Conservation (phyloP, 2,888 invertebrate genomes). For the Notodonta dromedarius region DNA sequence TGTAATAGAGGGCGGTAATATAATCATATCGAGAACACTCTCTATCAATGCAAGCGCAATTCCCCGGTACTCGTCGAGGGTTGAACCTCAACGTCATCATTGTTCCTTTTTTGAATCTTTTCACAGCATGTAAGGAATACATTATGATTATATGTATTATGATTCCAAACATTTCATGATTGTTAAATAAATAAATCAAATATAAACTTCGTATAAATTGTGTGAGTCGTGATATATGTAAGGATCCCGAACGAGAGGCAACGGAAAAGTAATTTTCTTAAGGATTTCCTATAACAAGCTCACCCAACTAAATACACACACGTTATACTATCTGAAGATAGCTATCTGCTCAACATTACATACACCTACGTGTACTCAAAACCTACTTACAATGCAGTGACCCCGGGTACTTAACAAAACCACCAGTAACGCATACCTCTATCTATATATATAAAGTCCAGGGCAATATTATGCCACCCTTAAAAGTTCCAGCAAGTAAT, state of each 20-base stretch:
- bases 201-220: neutral
- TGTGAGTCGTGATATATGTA: neutral
- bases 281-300: neutral
- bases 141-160: too few relatives aligned
- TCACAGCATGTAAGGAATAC: too few relatives aligned
- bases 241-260: neutral
- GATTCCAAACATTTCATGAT: neutral
- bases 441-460: constrained; percentile 14
- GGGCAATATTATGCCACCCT: constrained; percentile 31
- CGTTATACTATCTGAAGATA: too few relatives aligned
- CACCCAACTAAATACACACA: neutral
- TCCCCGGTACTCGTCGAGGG: too few relatives aligned
- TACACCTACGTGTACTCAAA: too few relatives aligned
- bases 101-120: too few relatives aligned
- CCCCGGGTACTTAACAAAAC: neutral
- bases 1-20: too few relatives aligned
- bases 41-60: too few relatives aligned
- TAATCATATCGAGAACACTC: too few relatives aligned
- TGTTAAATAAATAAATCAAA: neutral
- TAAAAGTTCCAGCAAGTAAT: constrained; percentile 51
- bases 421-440: too few relatives aligned
- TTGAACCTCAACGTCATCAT: too few relatives aligned
- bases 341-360: too few relatives aligned
- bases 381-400: neutral
- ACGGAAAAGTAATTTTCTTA: neutral